These are phyloP conservation scores for Phoebastria nigripes DNA, from an alignment of 2,797 vertebrate genomes.

Conservation along the genomic window DNA sequence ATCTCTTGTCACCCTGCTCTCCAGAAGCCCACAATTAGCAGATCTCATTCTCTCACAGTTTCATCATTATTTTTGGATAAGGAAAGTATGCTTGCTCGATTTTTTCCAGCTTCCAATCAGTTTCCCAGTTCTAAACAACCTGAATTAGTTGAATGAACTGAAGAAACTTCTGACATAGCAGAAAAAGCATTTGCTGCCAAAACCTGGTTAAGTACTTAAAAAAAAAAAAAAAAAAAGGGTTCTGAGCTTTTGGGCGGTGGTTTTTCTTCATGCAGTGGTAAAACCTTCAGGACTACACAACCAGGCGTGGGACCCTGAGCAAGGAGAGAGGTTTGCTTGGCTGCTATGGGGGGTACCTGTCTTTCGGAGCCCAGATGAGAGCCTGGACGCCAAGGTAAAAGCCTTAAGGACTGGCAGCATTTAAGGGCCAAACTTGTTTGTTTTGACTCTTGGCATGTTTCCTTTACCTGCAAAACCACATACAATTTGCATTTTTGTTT, in stretches of 20 bases:
- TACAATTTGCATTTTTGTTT: background rate
- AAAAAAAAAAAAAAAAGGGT: too few relatives aligned
- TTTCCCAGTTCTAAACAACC: background rate
- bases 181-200: background rate
- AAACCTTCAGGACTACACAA: background rate
- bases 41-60: background rate
- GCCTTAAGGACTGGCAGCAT: background rate
- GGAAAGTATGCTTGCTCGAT: background rate
- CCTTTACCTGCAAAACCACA: background rate
- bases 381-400: background rate
- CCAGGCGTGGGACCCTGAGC: background rate
- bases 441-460: background rate
- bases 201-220: background rate
- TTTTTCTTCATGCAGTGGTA: background rate
- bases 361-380: background rate
- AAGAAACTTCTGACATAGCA: background rate
- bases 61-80: background rate
- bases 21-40: background rate
- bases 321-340: background rate
- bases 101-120: background rate
- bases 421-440: background rate
- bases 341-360: accelerated
- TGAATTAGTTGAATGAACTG: background rate
- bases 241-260: background rate
- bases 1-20: background rate